Conservation (phyloP, 2,113 vertebrate genomes). For the Bubalus kerabau region DNA sequence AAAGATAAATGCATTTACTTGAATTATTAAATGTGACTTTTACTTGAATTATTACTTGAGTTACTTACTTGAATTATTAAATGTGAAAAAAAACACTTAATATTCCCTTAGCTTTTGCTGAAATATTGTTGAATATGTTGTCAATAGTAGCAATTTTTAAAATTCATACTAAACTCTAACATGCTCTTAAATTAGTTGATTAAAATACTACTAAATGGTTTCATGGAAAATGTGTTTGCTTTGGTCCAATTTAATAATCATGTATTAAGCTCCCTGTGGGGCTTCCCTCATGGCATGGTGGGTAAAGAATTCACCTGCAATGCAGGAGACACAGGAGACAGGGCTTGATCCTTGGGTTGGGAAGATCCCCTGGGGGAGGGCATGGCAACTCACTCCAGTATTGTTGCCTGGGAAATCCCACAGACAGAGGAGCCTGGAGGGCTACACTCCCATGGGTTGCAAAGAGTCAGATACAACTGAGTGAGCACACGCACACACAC, state of each 20-base stretch:
- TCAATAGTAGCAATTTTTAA: conserved; percentile 12
- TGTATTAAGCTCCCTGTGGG: not conserved
- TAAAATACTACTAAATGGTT: not conserved
- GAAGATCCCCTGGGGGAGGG: not conserved
- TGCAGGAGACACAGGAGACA: not conserved
- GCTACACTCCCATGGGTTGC: not conserved
- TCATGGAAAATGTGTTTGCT: not conserved
- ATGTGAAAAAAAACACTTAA: not conserved
- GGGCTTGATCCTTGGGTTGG: not conserved
- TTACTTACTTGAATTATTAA: not conserved
- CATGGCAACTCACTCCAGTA: not conserved
- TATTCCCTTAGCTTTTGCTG: not conserved
- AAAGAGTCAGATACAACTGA: not conserved
- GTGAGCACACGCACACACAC: fast-evolving
- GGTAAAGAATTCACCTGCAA: not conserved
- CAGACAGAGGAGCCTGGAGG: not conserved
- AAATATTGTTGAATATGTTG: not conserved
- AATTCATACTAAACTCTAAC: not conserved
- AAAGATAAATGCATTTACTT: not conserved
- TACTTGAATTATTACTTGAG: not conserved
- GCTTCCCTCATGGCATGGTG: not conserved
- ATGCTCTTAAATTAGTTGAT: not conserved
- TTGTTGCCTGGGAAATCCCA: not conserved
- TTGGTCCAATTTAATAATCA: not conserved
- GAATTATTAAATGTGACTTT: not conserved